phyloP scores from a whole-genome alignment of 2,888 invertebrate species.

The Plagodis pulveraria region DNA sequence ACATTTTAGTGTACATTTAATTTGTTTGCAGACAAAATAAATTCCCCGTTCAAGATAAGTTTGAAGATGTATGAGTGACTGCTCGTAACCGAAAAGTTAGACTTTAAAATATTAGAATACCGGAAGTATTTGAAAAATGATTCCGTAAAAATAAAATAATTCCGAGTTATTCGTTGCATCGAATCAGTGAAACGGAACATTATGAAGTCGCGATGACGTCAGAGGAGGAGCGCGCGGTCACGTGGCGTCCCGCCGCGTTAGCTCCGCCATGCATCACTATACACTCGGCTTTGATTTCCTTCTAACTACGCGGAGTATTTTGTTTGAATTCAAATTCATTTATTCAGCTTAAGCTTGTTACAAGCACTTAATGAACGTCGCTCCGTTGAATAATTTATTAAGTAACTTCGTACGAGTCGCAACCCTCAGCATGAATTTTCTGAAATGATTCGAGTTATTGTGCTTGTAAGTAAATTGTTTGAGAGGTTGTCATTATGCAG shows the following conservation, averaged over 20 bases:
- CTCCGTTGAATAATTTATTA: slow-evolving; percentile 44
- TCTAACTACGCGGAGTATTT: slow-evolving; percentile 30
- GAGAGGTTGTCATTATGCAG: slow-evolving; percentile 11
- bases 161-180: too few relatives aligned
- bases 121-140: too few relatives aligned
- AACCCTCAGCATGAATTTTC: slow-evolving; percentile 17
- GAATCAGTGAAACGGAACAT: too few relatives aligned
- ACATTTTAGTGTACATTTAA: too few relatives aligned
- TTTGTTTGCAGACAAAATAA: too few relatives aligned
- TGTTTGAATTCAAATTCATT: slow-evolving; percentile 47
- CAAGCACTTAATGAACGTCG: slow-evolving; percentile 48
- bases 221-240: background rate
- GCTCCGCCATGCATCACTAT: slow-evolving; percentile 9
- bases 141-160: too few relatives aligned
- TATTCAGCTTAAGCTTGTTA: slow-evolving; percentile 48
- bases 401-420: slow-evolving; percentile 24
- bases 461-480: slow-evolving; percentile 25
- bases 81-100: too few relatives aligned
- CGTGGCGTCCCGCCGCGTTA: slow-evolving; percentile 8
- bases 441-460: slow-evolving; percentile 33
- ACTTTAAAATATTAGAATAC: too few relatives aligned
- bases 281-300: slow-evolving; percentile 6
- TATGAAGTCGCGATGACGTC: background rate
- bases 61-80: too few relatives aligned
- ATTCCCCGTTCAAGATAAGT: too few relatives aligned